Percentiles rank a stretch among this genome's conserved stretches.
Conservation (phyloP, 2,113 vertebrate genomes). For the Ophthalmolycus amberensis region DNA sequence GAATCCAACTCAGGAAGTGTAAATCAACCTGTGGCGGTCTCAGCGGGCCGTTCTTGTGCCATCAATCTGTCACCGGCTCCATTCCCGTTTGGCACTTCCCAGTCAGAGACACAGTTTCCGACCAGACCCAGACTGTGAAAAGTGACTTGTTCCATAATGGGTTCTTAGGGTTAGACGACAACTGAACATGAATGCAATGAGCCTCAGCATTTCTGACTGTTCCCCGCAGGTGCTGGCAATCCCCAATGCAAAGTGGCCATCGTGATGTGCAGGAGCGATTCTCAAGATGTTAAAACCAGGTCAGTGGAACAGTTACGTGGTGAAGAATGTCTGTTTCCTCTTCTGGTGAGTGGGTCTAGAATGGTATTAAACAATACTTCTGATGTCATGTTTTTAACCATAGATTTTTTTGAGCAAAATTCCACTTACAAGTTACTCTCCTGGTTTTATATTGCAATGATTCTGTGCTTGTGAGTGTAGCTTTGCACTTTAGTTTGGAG, state of each 20-base stretch:
- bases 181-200: background rate
- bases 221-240: constrained; percentile 89
- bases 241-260: constrained; percentile 89
- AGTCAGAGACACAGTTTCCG: background rate
- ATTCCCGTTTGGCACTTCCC: background rate
- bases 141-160: background rate
- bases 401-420: background rate
- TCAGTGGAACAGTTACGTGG: constrained; percentile 54
- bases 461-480: background rate
- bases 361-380: background rate
- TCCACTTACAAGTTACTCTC: background rate
- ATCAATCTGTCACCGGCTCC: constrained; percentile 11
- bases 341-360: background rate
- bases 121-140: background rate
- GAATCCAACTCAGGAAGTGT: constrained; percentile 33
- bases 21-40: constrained; percentile 7
- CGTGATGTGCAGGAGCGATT: constrained; percentile 89
- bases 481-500: background rate
- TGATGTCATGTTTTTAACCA: constrained; percentile 3
- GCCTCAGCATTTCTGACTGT: background rate
- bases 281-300: constrained; percentile 80
- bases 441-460: background rate
- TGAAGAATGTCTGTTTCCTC: background rate
- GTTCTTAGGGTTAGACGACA: background rate
- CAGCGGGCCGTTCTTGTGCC: background rate